phyloP scores from a whole-genome alignment of 2,113 vertebrate genomes.

The Narcine bancroftii region DNA sequence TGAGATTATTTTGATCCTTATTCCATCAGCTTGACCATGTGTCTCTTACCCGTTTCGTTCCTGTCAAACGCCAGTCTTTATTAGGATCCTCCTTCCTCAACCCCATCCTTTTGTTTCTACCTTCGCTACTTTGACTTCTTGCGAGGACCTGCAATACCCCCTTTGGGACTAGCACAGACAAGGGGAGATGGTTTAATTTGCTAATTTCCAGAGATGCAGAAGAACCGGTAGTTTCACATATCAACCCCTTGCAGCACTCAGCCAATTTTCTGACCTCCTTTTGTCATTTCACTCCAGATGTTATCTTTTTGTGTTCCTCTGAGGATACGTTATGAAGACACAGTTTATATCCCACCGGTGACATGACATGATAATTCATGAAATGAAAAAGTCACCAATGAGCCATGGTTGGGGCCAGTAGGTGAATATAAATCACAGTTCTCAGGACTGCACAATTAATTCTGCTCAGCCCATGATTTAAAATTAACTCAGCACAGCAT shows the following conservation, averaged over 20 bases:
- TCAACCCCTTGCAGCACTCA: neutral
- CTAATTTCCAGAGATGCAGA: neutral
- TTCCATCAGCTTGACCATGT: neutral
- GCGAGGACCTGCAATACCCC: neutral
- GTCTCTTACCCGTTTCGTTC: neutral
- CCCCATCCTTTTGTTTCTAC: neutral
- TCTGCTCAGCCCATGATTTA: constrained; percentile 10
- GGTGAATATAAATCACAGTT: neutral
- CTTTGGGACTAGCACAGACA: neutral
- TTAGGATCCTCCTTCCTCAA: too few relatives aligned
- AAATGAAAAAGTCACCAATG: neutral
- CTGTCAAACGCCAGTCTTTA: neutral
- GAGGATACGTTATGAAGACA: neutral
- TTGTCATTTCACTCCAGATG: neutral
- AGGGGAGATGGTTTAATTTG: neutral
- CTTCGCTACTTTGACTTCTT: too few relatives aligned
- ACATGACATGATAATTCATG: neutral
- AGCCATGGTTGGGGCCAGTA: neutral
- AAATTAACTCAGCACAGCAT: neutral
- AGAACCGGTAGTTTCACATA: neutral
- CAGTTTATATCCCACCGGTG: neutral
- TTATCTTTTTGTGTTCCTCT: neutral
- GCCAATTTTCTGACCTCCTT: neutral
- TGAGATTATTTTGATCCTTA: neutral
- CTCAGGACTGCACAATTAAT: neutral